These are phyloP conservation scores for Glossosoma conforme DNA, from an alignment of 1,140 invertebrate species.

Conservation along the genomic window DNA sequence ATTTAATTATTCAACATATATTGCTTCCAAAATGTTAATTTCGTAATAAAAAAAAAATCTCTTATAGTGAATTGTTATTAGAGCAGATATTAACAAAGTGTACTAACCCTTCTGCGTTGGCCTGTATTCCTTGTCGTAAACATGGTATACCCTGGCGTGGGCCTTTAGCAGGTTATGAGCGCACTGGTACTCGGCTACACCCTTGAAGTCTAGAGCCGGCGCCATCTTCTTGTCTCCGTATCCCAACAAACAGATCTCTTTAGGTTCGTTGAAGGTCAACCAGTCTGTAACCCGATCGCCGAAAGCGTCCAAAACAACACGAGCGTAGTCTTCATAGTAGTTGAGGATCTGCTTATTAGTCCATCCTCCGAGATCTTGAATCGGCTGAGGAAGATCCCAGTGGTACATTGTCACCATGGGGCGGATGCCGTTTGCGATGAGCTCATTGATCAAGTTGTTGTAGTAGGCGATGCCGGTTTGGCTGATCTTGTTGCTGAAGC, in stretches of 20 bases:
- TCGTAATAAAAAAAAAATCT: slow-evolving; percentile 55
- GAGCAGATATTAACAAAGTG: slow-evolving; percentile 49
- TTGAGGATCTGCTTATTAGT: slow-evolving; percentile 46
- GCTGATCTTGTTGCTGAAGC: slow-evolving; percentile 46
- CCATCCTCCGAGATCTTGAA: slow-evolving; percentile 52
- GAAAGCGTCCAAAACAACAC: slow-evolving; percentile 35
- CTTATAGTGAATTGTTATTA: slow-evolving; percentile 46
- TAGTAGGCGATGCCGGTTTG: slow-evolving; percentile 53
- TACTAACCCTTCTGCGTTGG: slow-evolving; percentile 42
- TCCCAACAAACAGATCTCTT: slow-evolving; percentile 35
- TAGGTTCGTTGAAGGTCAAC: slow-evolving; percentile 47
- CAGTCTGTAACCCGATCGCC: slow-evolving; percentile 35
- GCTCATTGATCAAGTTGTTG: slow-evolving; percentile 49
- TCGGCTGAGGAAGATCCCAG: slow-evolving; percentile 49
- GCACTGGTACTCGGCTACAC: slow-evolving; percentile 47
- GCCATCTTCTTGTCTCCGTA: slow-evolving; percentile 41
- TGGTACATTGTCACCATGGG: slow-evolving; percentile 52
- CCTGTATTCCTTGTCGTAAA: slow-evolving; percentile 55
- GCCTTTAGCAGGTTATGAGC: slow-evolving; percentile 50
- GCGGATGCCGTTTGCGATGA: slow-evolving; percentile 41
- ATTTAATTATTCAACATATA: slow-evolving; percentile 61
- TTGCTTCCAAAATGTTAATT: slow-evolving; percentile 55
- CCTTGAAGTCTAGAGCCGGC: slow-evolving; percentile 37
- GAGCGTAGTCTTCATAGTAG: slow-evolving; percentile 41
- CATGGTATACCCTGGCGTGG: slow-evolving; percentile 50